Base-by-base conservation (phyloP, 2,888 invertebrate genomes). In the Agrilus cyanescens region DNA sequence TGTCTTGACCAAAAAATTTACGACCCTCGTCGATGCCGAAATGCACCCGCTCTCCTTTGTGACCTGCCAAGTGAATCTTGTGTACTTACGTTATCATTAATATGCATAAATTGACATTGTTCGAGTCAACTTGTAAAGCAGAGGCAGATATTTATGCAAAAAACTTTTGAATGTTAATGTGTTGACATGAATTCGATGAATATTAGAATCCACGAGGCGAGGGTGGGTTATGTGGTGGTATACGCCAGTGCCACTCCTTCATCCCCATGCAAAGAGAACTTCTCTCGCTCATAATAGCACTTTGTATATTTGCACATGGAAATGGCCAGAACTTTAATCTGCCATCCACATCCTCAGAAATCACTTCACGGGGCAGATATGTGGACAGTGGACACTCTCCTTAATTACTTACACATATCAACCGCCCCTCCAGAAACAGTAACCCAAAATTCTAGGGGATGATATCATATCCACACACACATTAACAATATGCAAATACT, bases 21-120 rank as follows among this genome's bases (percentile, higher is more conserved):
- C 10, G 25, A 8, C 25, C 25, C 25, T 25, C 25, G 25, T 10
- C 10, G 25, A 2, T 25, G 25, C 25, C 25, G 2, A 8, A 10
- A 8, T 25, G 10, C 10, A 10, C 25, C 10, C 25, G 4, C 2
- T 25, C 2, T 10, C 4, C 25, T 25, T 25, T 25, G 25, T 25
- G 25, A 10, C 25, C 41, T 45, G 48, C 46, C 46, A 48, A 48
- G 46, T 44, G 46, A 41, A 41, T 45, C 45, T 38, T 47, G 46
- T 46, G 41, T 49, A 41, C 46, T 47, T 40, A 25, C 40, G 44
- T 44, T 34, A 43, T 53, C 56, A 57, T 57, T 56, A 57, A 57
- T 57, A 57, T 57, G 57, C 55, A 57, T 57, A 57, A 57, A 57
- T 57, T 57, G 57, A 57, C 56, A 57, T 55, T 56, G 54, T 48